A percentile compares a stretch with the other conserved stretches of the same genome.
phyloP scores from a whole-genome alignment of 2,888 invertebrate species.

The Microdon myrmicae region DNA sequence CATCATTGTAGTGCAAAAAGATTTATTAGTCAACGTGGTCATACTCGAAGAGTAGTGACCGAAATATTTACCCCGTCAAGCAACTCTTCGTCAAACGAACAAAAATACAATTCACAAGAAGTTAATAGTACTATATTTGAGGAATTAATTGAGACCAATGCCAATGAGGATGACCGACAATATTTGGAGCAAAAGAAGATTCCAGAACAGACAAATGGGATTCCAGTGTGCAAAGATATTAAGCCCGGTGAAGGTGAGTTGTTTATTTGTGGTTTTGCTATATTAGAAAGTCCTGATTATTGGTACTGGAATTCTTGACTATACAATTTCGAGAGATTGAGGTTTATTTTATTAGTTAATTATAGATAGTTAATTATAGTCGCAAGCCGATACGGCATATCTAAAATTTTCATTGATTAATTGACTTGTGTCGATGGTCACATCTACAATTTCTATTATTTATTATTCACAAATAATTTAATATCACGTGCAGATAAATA shows the following conservation, averaged over 20 bases:
- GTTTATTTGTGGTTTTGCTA: neutral
- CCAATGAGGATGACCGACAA: constrained; percentile 6
- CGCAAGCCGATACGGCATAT: too few species aligned
- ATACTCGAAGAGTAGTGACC: constrained; percentile 13
- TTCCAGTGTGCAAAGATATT: constrained; percentile 32
- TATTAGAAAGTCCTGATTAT: too few species aligned
- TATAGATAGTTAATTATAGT: neutral
- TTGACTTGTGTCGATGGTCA: too few species aligned
- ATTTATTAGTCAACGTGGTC: constrained; percentile 13
- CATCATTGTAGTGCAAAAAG: constrained; percentile 24
- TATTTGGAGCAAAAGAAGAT: constrained; percentile 11
- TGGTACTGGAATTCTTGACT: too few species aligned
- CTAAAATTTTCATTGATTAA: too few species aligned
- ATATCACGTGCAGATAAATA: too few species aligned
- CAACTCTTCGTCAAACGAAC: constrained; percentile 28
- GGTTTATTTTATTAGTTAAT: too few species aligned
- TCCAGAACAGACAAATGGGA: constrained; percentile 14
- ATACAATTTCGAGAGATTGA: too few species aligned
- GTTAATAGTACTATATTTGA: constrained; percentile 23
- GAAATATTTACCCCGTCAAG: constrained; percentile 21
- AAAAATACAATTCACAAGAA: constrained; percentile 20
- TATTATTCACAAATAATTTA: too few species aligned
- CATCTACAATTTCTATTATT: too few species aligned
- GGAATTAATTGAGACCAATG: too few species aligned
- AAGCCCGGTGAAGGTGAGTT: constrained; percentile 30